Percentiles rank a stretch among this genome's conserved stretches.
These are phyloP conservation scores for Conus ventricosus DNA, from an alignment of 1,140 invertebrate species.

Conservation along the genomic window DNA sequence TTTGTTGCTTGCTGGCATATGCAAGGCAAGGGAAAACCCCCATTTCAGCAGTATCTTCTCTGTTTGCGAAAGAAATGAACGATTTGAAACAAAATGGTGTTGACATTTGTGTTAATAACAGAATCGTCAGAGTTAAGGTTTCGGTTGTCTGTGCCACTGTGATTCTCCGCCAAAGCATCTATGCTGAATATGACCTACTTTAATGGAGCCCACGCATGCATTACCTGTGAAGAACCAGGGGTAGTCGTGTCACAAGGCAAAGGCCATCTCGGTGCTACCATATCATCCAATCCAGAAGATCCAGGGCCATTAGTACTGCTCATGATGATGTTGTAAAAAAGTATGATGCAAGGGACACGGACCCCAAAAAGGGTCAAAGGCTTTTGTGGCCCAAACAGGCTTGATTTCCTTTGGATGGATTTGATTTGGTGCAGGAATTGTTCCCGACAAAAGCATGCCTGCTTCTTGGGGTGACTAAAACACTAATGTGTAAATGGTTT, in stretches of 20 bases:
- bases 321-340: too few species aligned
- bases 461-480: too few species aligned
- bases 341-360: too few species aligned
- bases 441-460: too few species aligned
- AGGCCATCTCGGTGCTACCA: constrained; percentile 2
- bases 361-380: too few species aligned
- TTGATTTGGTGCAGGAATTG: too few species aligned
- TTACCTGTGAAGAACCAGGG: constrained; percentile 46
- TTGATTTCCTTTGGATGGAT: too few species aligned
- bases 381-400: too few species aligned
- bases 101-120: neutral
- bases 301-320: too few species aligned
- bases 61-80: constrained; percentile 32
- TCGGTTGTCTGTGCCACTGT: constrained; percentile 6
- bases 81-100: constrained; percentile 28
- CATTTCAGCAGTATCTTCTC: constrained; percentile 36
- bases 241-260: constrained; percentile 39
- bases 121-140: neutral
- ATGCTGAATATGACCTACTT: constrained; percentile 9
- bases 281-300: too few species aligned
- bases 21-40: constrained; percentile 51
- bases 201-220: constrained; percentile 28
- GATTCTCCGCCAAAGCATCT: constrained; percentile 20
- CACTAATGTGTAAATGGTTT: too few species aligned
- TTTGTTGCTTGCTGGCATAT: constrained; percentile 40